Conservation (phyloP, 2,797 vertebrate species). For the Strix occidentalis region DNA sequence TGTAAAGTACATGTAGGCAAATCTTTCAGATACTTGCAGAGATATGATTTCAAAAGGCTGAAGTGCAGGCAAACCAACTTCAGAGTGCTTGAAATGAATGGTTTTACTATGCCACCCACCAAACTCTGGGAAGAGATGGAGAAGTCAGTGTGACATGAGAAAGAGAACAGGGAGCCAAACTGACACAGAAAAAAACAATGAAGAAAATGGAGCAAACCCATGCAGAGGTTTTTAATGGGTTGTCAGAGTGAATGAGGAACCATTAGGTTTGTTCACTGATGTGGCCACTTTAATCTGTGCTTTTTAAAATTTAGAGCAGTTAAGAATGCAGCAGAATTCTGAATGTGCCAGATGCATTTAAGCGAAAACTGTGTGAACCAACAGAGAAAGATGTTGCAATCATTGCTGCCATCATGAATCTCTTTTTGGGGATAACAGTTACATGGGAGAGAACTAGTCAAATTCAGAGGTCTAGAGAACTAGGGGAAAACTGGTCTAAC, state of each 20-base stretch:
- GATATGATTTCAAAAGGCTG: background rate
- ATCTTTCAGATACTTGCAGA: background rate
- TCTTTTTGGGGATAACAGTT: background rate
- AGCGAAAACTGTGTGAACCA: background rate
- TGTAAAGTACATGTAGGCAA: background rate
- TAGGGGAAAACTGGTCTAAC: background rate
- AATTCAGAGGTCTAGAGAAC: background rate
- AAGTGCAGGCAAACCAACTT: background rate
- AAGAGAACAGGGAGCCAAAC: background rate
- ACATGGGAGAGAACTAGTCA: background rate
- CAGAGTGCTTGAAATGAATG: conserved; percentile 1
- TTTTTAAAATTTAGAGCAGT: conserved; percentile 4
- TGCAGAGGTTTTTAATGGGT: background rate
- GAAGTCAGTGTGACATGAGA: background rate
- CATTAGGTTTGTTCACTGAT: conserved; percentile 14
- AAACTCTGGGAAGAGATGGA: background rate
- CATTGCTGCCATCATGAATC: background rate
- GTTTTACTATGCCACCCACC: background rate
- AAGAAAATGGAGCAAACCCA: background rate
- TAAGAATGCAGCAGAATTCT: background rate
- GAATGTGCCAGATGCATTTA: background rate
- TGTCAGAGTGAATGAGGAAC: background rate
- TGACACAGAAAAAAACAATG: background rate
- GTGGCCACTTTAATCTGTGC: background rate
- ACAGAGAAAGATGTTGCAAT: background rate